Conservation (phyloP, 2,797 vertebrate species). For the Liparis tanakae region DNA sequence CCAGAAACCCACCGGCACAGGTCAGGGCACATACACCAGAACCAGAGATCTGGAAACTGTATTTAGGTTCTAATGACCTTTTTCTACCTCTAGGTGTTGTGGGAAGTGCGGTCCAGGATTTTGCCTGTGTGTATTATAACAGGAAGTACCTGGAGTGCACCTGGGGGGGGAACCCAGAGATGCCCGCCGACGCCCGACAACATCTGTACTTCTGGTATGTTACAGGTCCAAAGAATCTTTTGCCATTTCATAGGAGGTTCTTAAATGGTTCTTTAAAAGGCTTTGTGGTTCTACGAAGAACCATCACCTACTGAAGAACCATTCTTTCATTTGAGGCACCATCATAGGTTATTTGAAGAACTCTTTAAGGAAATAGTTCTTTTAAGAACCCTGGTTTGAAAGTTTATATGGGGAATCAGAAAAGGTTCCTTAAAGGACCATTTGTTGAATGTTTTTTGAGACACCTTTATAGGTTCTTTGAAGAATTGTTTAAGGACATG, state of each 20-base stretch:
- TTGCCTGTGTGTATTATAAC: constrained; percentile 74
- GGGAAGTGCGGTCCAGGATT: constrained; percentile 58
- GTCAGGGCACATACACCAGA: constrained; percentile 41
- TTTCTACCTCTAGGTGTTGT: constrained; percentile 48
- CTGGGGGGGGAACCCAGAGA: constrained; percentile 60
- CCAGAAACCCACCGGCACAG: constrained; percentile 59
- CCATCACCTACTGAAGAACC: too few species aligned
- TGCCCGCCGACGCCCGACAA: constrained; percentile 44
- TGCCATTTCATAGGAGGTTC: not conserved
- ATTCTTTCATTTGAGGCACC: too few species aligned
- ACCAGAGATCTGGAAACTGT: not conserved
- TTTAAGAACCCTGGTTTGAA: too few species aligned
- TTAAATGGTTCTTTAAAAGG: too few species aligned
- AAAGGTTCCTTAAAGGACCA: too few species aligned
- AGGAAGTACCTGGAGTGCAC: constrained; percentile 76
- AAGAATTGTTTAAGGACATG: too few species aligned
- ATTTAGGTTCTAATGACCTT: not conserved
- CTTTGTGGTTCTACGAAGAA: too few species aligned
- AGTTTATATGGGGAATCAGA: too few species aligned
- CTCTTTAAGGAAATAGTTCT: too few species aligned
- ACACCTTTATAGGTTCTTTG: too few species aligned
- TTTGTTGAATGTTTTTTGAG: too few species aligned
- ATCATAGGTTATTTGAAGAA: too few species aligned
- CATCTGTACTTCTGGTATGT: constrained; percentile 80
- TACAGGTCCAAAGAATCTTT: not conserved